Evolutionary conservation across 2,797 vertebrate species (phyloP).

Genomic region (Pangasius sanitwongsei): DNA sequence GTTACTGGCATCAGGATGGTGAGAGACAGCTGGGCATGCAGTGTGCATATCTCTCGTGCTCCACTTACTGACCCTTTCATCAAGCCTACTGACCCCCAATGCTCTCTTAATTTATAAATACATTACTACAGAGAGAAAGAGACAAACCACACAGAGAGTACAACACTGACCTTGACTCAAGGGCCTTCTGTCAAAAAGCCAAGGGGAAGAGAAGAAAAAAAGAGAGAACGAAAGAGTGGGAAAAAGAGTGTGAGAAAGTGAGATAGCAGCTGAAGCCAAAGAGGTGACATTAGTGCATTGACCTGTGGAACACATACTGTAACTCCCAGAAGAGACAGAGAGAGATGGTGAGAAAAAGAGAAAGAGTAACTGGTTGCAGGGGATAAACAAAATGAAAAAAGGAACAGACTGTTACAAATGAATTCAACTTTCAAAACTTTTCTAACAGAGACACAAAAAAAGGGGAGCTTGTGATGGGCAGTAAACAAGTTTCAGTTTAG

Average conservation of each 20-base stretch:
- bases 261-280: constrained; percentile 51
- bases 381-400: constrained; percentile 29
- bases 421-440: background rate
- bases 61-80: constrained; percentile 27
- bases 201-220: constrained; percentile 61
- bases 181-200: constrained; percentile 74
- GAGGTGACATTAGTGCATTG: constrained; percentile 66
- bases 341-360: constrained; percentile 25
- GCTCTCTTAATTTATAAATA: background rate
- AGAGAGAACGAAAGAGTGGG: constrained; percentile 40
- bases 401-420: background rate
- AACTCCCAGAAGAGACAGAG: constrained; percentile 48
- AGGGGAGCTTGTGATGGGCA: background rate
- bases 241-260: constrained; percentile 48
- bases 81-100: background rate
- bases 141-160: constrained; percentile 64
- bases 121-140: constrained; percentile 9
- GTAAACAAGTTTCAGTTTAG: background rate
- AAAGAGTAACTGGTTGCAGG: constrained; percentile 33
- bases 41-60: background rate
- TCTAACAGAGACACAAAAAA: background rate
- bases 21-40: constrained; percentile 5
- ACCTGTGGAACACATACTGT: constrained; percentile 58
- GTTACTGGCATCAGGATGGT: background rate
- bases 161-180: constrained; percentile 73